These are phyloP conservation scores for Brachirus orientalis DNA, from an alignment of 2,113 vertebrate species.

Conservation along the genomic window DNA sequence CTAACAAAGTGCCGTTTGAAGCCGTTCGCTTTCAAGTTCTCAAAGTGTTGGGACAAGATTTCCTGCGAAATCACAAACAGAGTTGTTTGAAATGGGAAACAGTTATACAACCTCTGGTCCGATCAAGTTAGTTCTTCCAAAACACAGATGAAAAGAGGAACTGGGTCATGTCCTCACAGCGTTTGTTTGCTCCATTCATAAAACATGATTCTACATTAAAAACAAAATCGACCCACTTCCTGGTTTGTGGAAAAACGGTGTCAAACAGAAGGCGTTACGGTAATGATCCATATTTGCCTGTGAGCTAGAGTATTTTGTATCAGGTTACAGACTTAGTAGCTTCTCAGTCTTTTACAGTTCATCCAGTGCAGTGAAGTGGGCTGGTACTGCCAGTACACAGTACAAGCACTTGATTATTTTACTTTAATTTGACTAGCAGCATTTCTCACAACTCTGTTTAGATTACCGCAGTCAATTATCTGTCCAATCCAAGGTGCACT, in stretches of 20 bases:
- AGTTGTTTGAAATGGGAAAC: conserved; percentile 36
- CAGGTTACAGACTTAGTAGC: background rate
- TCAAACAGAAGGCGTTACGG: conserved; percentile 20
- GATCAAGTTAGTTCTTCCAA: conserved; percentile 15
- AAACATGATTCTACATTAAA: conserved; percentile 50
- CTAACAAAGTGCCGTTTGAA: background rate
- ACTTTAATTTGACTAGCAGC: too few relatives aligned
- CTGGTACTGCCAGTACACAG: too few relatives aligned
- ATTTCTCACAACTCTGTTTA: too few relatives aligned
- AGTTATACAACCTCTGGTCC: conserved; percentile 12
- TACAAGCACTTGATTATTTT: too few relatives aligned
- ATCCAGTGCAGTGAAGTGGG: too few relatives aligned
- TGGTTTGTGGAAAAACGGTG: conserved; percentile 17
- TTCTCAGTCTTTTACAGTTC: too few relatives aligned
- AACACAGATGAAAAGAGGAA: conserved; percentile 32
- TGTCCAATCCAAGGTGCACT: too few relatives aligned
- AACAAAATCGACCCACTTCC: conserved; percentile 25
- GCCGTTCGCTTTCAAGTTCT: too few relatives aligned
- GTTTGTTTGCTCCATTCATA: conserved; percentile 48
- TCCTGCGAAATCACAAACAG: conserved; percentile 28
- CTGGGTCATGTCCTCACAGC: conserved; percentile 36
- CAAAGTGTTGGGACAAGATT: background rate
- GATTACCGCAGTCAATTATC: too few relatives aligned
- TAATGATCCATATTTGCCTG: background rate
- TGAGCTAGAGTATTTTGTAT: background rate